Percentiles rank a stretch among this genome's conserved stretches.
Evolutionary conservation across 1,140 invertebrate genomes (phyloP).

Genomic region (Manduca sexta): DNA sequence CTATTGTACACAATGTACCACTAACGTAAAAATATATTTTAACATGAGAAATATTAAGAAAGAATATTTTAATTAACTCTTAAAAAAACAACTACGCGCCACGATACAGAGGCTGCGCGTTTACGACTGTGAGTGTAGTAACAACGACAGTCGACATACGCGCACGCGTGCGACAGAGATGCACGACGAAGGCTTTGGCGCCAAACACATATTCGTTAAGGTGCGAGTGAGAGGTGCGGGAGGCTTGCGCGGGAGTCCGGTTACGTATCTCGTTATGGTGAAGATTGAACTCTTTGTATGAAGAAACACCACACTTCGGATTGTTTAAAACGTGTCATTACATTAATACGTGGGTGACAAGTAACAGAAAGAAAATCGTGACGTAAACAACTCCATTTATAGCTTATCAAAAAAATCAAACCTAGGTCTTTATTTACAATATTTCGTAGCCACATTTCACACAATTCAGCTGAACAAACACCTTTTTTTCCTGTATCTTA

Average conservation of each 20-base stretch:
- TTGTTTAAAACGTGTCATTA: constrained; percentile 13
- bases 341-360: background rate
- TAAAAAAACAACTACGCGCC: constrained; percentile 40
- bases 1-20: background rate
- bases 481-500: too few species aligned
- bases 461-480: too few species aligned
- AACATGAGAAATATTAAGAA: background rate
- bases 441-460: too few species aligned
- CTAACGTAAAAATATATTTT: background rate
- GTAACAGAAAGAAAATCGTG: background rate
- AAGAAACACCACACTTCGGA: constrained; percentile 13
- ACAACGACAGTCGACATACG: constrained; percentile 49
- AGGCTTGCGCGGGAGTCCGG: constrained; percentile 60
- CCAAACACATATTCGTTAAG: constrained; percentile 14
- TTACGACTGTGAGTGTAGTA: constrained; percentile 27
- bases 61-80: constrained; percentile 2
- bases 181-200: constrained; percentile 48
- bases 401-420: too few species aligned
- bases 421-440: too few species aligned
- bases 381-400: background rate
- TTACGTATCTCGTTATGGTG: constrained; percentile 53
- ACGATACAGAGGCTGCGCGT: constrained; percentile 42
- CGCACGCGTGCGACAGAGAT: constrained; percentile 48
- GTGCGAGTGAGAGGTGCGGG: constrained; percentile 43
- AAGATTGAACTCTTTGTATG: constrained; percentile 24